A percentile compares a stretch with the other conserved stretches of the same genome.
Conservation (phyloP, 2,888 invertebrate genomes). For the Cepaea hortensis region DNA sequence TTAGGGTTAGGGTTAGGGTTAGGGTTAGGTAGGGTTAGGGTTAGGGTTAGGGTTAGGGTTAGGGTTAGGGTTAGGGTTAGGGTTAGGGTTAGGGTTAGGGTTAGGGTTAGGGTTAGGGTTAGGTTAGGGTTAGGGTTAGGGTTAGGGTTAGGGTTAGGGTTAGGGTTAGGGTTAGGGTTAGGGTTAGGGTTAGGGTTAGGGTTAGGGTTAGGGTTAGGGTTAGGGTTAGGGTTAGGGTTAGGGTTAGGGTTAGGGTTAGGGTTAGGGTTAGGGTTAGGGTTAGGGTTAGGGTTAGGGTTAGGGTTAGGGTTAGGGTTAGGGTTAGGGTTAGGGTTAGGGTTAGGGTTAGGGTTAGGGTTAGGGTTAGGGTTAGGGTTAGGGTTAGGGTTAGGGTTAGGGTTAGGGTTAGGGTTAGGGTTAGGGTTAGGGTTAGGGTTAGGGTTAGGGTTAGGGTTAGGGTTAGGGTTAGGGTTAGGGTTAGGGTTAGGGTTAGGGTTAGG, state of each 20-base stretch:
- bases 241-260: neutral
- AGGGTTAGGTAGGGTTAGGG: conserved; percentile 53
- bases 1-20: conserved; percentile 57
- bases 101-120: conserved; percentile 56
- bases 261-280: conserved; percentile 19
- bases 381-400: conserved; percentile 8
- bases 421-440: conserved; percentile 1
- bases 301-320: conserved; percentile 45
- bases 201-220: conserved; percentile 53
- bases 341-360: conserved; percentile 49
- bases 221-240: too few relatives aligned
- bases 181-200: conserved; percentile 55
- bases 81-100: conserved; percentile 56
- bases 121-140: conserved; percentile 50
- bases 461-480: conserved; percentile 6
- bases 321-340: conserved; percentile 49
- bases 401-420: conserved; percentile 26
- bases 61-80: conserved; percentile 51
- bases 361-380: conserved; percentile 35
- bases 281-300: conserved; percentile 46
- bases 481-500: conserved; percentile 32
- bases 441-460: conserved; percentile 12
- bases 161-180: conserved; percentile 56
- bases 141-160: conserved; percentile 49
- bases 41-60: conserved; percentile 47